A percentile compares a stretch with the other conserved stretches of the same genome.
These are phyloP conservation scores for Steatocranus sp. DNA, from an alignment of 2,797 vertebrate species.

Conservation along the genomic window DNA sequence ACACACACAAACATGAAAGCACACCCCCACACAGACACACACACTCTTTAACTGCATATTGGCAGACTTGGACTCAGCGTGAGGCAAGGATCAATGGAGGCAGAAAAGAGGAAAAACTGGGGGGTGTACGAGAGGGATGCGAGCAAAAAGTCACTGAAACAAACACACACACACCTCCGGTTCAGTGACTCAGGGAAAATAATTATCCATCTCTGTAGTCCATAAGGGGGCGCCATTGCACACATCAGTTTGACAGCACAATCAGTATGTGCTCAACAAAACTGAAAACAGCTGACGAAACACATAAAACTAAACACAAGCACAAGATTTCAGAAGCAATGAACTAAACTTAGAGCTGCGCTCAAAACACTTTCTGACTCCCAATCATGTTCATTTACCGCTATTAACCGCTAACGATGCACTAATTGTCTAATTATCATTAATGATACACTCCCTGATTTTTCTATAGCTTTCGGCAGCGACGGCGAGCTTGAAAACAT, in stretches of 20 bases:
- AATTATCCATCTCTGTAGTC: background rate
- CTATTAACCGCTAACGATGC: constrained; percentile 5
- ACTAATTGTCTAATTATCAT: constrained; percentile 14
- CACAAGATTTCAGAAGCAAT: background rate
- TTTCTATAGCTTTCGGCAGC: background rate
- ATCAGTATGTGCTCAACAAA: background rate
- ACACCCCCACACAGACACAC: background rate
- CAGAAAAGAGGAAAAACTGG: background rate
- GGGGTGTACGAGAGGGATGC: background rate
- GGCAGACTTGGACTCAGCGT: constrained; percentile 14
- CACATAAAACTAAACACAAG: background rate
- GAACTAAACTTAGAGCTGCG: background rate
- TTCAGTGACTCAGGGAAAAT: background rate
- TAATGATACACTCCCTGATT: constrained; percentile 1
- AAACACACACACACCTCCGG: background rate
- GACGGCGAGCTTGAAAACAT: background rate
- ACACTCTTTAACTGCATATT: background rate
- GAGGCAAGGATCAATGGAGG: constrained; percentile 26
- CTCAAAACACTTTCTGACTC: background rate
- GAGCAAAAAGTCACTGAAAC: background rate
- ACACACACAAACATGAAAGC: background rate
- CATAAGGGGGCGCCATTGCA: background rate
- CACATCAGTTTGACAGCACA: background rate
- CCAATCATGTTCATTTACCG: background rate
- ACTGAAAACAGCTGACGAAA: background rate